A percentile compares a stretch with the other conserved stretches of the same genome.
phyloP scores from a whole-genome alignment of 2,888 invertebrate species.

The Pemphredon lugubris region DNA sequence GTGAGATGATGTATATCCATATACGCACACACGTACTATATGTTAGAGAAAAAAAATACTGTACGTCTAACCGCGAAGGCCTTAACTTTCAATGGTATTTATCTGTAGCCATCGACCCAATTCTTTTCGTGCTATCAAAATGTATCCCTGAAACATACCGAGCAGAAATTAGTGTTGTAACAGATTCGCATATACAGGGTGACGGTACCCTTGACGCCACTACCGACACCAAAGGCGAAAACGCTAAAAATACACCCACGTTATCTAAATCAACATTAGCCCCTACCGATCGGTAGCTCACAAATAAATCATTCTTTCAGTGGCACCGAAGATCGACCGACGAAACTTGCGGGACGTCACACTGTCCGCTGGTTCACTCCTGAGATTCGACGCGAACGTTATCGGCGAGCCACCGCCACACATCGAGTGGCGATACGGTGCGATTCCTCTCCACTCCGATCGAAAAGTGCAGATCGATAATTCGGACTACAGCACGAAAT shows the following conservation, averaged over 20 bases:
- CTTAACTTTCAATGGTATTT: not conserved
- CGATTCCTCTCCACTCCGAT: constrained; percentile 86
- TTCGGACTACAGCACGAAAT: constrained; percentile 93
- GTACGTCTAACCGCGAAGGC: too few relatives aligned
- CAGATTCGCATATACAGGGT: constrained; percentile 14
- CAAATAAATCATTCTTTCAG: constrained; percentile 76
- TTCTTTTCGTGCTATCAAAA: not conserved
- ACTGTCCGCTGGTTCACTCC: constrained; percentile 94
- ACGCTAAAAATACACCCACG: constrained; percentile 47
- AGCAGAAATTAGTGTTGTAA: constrained; percentile 11
- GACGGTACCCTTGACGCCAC: not conserved
- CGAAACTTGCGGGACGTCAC: constrained; percentile 94
- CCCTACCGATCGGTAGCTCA: constrained; percentile 21
- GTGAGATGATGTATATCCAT: too few relatives aligned
- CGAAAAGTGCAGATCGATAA: constrained; percentile 92
- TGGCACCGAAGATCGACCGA: constrained; percentile 98
- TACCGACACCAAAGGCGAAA: constrained; percentile 11
- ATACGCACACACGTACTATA: too few relatives aligned
- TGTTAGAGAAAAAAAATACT: too few relatives aligned
- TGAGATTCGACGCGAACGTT: constrained; percentile 96
- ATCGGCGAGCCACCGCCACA: constrained; percentile 97
- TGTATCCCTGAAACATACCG: constrained; percentile 46
- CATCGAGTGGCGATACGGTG: constrained; percentile 95
- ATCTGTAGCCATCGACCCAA: constrained; percentile 22
- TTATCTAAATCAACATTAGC: constrained; percentile 35